These are phyloP conservation scores for Agrochola circellaris DNA, from an alignment of 2,888 invertebrate genomes.

Conservation along the genomic window DNA sequence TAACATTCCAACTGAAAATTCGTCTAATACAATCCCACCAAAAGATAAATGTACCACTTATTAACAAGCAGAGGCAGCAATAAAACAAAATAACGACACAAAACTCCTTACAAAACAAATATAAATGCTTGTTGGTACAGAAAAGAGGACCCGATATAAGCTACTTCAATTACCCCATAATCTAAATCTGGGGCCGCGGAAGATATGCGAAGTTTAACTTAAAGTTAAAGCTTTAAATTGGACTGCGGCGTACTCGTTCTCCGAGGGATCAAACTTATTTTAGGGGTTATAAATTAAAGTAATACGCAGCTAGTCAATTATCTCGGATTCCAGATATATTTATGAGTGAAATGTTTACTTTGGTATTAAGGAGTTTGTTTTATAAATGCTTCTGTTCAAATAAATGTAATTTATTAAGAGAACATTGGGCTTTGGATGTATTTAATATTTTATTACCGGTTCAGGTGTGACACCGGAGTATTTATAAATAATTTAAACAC, in stretches of 20 bases:
- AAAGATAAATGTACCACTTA: constrained; percentile 32
- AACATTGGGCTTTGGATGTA: constrained; percentile 28
- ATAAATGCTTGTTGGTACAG: constrained; percentile 57
- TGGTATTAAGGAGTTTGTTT: constrained; percentile 44
- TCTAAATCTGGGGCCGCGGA: constrained; percentile 78
- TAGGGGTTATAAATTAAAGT: constrained; percentile 86
- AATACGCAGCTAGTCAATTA: constrained; percentile 85
- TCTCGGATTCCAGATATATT: constrained; percentile 72
- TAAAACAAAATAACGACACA: constrained; percentile 45
- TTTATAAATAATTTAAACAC: constrained; percentile 52
- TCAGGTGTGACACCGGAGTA: constrained; percentile 33
- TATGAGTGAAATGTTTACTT: constrained; percentile 63
- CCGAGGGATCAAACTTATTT: constrained; percentile 80
- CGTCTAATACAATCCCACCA: constrained; percentile 11
- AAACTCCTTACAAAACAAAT: constrained; percentile 52
- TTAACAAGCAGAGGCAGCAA: constrained; percentile 34
- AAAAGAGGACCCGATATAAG: constrained; percentile 66
- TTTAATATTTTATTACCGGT: constrained; percentile 49
- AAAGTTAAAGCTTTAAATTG: constrained; percentile 86
- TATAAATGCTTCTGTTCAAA: constrained; percentile 46
- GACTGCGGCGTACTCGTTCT: constrained; percentile 76
- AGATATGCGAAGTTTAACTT: constrained; percentile 85
- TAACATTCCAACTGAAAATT: constrained; percentile 1
- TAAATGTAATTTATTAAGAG: constrained; percentile 33
- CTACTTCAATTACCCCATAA: constrained; percentile 81